Percentiles rank a stretch among this genome's conserved stretches.
These are phyloP conservation scores for Chelonus insularis DNA, from an alignment of 1,140 invertebrate genomes.

Conservation along the genomic window DNA sequence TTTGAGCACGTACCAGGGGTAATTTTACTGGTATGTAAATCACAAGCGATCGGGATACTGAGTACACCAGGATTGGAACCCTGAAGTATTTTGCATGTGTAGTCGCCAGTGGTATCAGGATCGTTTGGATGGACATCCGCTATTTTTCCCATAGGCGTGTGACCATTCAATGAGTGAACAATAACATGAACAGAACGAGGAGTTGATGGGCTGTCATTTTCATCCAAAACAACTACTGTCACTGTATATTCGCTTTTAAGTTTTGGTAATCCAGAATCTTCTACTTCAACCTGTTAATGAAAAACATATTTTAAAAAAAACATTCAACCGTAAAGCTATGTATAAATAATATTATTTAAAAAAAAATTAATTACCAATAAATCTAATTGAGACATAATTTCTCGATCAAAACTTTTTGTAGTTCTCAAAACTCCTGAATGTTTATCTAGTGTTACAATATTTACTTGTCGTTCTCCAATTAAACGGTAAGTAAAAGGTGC, in stretches of 20 bases:
- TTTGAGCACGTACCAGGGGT: slow-evolving; percentile 59
- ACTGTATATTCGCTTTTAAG: slow-evolving; percentile 79
- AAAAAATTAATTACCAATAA: slow-evolving; percentile 60
- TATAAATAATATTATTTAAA: too few species aligned
- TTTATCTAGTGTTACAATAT: slow-evolving; percentile 76
- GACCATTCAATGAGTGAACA: slow-evolving; percentile 77
- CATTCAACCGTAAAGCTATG: too few species aligned
- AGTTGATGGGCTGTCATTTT: slow-evolving; percentile 89
- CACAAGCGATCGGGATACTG: slow-evolving; percentile 75
- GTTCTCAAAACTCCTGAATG: slow-evolving; percentile 80
- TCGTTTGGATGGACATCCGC: slow-evolving; percentile 91
- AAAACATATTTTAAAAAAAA: too few species aligned
- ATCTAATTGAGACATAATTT: slow-evolving; percentile 74
- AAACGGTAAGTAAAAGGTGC: slow-evolving; percentile 85
- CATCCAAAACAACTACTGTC: slow-evolving; percentile 79
- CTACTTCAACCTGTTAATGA: slow-evolving; percentile 74
- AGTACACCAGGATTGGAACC: slow-evolving; percentile 66
- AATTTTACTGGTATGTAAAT: slow-evolving; percentile 73
- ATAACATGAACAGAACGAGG: slow-evolving; percentile 80
- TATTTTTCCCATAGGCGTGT: slow-evolving; percentile 75
- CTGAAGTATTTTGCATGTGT: slow-evolving; percentile 78
- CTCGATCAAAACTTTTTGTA: slow-evolving; percentile 78
- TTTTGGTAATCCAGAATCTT: slow-evolving; percentile 83
- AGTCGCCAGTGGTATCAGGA: slow-evolving; percentile 83
- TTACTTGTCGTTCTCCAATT: slow-evolving; percentile 76